Base-by-base conservation (phyloP, 53 echinoderm and acorn worm species). In the Arbacia lixula region DNA sequence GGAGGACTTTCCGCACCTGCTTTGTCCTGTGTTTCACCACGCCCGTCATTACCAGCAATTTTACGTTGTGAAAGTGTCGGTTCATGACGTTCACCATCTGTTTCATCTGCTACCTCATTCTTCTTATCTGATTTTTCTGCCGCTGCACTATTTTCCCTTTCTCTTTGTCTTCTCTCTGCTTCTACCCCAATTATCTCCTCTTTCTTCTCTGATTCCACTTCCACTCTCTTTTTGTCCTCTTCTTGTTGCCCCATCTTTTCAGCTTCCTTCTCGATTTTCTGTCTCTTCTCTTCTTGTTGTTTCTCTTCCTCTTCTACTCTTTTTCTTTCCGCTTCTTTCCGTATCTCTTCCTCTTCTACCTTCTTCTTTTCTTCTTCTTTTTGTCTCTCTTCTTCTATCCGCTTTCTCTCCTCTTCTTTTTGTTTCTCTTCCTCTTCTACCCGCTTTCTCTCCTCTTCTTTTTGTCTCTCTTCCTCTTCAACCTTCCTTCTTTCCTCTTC, bases 151-250 rank as follows among this genome's bases (percentile, higher is more conserved):
- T n/a, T n/a, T 64, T 35, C 19, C 11, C 25, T 25, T 11, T 64
- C 64, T 3, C 6, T 17, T 33, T 38, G 35, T 66, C 66, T 31
- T 66, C 66, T n/a, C 17, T 66, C 31, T 11, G 34, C 19, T 10
- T 66, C 37, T 66, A n/a, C n/a, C n/a, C n/a, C n/a, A n/a, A n/a
- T n/a, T n/a, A n/a, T 37, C 22, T 66, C 66, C 29, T 64, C 64
- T 36, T 1, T 36, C 36, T 36, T 64, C 64, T n/a, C n/a, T 64
- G 32, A 19, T 27, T 61, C 61, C 31, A 36, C 66, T 22, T 68
- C 68, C 9, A 3, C 42, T 68, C 68, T 41, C 42, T 40, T 25
- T 10, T 42, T 68, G 25, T 68, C 39, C 28, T 68, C 68, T 27
- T 66, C 67, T 14, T 5, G 28, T 38, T 66, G 17, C 38, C 3